Evolutionary conservation across 2,113 vertebrate species (phyloP), one percentile per base, ranked within the genome.

Genomic region (Artemisiospiza belli): DNA sequence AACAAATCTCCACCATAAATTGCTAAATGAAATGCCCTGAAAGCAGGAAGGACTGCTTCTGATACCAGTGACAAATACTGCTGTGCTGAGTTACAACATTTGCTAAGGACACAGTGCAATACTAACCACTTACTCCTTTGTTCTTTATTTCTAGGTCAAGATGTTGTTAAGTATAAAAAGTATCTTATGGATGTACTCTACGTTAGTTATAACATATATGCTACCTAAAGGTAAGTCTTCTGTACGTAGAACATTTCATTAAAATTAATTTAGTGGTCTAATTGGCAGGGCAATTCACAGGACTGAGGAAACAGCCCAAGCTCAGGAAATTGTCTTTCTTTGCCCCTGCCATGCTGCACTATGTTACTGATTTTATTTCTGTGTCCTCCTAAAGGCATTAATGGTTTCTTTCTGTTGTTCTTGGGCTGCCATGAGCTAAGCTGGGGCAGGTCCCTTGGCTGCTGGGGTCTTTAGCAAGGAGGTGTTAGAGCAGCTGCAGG

Each of bases 81-180:
- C 30, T 64, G 11, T 52, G 52, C 30, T 86, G 55, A 67, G 22
- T 61, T 94, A n/a, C 18, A 54, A 12, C 37, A 11, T 31, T 63
- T 75, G 37, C 9, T 41, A 19, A 85, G 57, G 31, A n/a, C 35
- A 47, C 15, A 24, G 6, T 31, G 66, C 68, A 91, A 39, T 81
- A 80, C 54, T 97, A 91, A 95, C 57, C 9, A 16, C 13, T 61
- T 76, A 11, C 58, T 94, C 72, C n/a, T 80, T 83, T 97, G 87
- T 93, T 95, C 89, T 87, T 94, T 94, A 46, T 96, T 97, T 83
- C 80, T 97, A 99, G 98, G 96, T 95, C 97, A 98, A 99, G 98
- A 99, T 99, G 99, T 95, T 98, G 96, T 97, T 98, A 96, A 98
- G 98, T 96, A 98, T 99, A 97, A 99, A 98, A 95, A 98, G 97